phyloP scores from a whole-genome alignment of 64 coral and sea anemone genomes.

The Astreopora myriophthalma region DNA sequence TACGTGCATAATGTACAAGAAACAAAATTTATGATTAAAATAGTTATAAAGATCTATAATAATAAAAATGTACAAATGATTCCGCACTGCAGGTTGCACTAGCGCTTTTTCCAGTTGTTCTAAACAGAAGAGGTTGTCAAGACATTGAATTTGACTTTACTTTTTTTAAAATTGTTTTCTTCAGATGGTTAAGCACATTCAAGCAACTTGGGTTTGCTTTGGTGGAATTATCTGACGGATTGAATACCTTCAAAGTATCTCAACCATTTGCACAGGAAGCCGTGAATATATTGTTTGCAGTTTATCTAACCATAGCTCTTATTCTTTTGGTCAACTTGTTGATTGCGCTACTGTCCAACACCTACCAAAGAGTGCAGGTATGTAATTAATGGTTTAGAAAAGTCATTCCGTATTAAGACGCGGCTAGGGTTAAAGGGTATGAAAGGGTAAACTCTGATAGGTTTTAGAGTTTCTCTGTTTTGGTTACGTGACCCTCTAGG shows the following conservation, averaged over 20 bases:
- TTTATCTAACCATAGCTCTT: background rate
- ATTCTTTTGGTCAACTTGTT: conserved; percentile 2
- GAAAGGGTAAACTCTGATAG: no score
- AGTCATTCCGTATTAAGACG: no score
- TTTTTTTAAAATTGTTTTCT: no score
- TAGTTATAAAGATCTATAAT: background rate
- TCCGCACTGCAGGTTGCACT: no score
- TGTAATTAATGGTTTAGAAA: no score
- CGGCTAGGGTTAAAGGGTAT: no score
- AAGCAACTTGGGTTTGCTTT: background rate
- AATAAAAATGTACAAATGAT: background rate
- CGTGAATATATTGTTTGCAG: background rate
- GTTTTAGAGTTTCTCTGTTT: no score
- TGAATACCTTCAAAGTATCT: background rate
- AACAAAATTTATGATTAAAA: background rate
- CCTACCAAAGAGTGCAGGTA: conserved; percentile 11
- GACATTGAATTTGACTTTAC: no score
- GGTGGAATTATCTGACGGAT: background rate
- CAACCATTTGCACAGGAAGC: background rate
- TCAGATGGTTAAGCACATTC: background rate
- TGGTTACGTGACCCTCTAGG: no score
- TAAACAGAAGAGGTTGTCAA: no score
- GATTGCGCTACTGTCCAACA: conserved; percentile 25
- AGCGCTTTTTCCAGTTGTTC: no score
- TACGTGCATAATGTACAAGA: background rate